Conservation (phyloP, 2,888 invertebrate species). For the Chloromyia formosa region DNA sequence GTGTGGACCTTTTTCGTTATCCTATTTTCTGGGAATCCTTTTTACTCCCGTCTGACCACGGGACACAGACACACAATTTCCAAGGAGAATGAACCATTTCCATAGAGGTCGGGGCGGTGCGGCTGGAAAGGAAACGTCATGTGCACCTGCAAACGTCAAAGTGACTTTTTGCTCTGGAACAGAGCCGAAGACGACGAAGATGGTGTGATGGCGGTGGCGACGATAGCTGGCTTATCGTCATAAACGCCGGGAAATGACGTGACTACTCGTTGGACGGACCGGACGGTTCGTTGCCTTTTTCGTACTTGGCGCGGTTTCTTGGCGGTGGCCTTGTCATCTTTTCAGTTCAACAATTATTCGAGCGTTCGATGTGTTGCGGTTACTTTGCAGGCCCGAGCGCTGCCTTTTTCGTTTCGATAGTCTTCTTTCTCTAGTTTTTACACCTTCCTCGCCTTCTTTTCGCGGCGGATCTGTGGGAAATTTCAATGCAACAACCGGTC, state of each 20-base stretch:
- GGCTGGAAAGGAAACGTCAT: slow-evolving; percentile 10
- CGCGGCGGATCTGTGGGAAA: too few species aligned
- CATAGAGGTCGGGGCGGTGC: not conserved
- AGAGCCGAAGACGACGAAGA: too few species aligned
- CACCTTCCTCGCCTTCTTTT: too few species aligned
- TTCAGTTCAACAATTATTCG: slow-evolving; percentile 21
- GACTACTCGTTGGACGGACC: slow-evolving; percentile 6
- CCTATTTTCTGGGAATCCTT: not conserved
- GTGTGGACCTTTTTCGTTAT: slow-evolving; percentile 61
- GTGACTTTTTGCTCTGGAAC: slow-evolving; percentile 11
- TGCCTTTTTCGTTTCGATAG: too few species aligned
- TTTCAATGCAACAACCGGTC: too few species aligned
- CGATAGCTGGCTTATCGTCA: not conserved
- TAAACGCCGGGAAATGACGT: slow-evolving; percentile 28
- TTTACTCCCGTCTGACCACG: too few species aligned
- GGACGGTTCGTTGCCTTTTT: slow-evolving; percentile 36
- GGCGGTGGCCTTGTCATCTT: slow-evolving; percentile 38
- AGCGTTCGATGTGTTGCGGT: slow-evolving; percentile 2
- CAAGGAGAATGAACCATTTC: slow-evolving; percentile 1
- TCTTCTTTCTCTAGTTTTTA: too few species aligned
- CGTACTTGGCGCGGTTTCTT: not conserved
- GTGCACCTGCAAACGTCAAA: slow-evolving; percentile 22
- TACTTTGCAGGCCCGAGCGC: not conserved
- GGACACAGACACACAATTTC: slow-evolving; percentile 16
- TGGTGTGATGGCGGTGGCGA: not conserved